Evolutionary conservation across 2,888 invertebrate species (phyloP).

Genomic region (Xylota segnis): DNA sequence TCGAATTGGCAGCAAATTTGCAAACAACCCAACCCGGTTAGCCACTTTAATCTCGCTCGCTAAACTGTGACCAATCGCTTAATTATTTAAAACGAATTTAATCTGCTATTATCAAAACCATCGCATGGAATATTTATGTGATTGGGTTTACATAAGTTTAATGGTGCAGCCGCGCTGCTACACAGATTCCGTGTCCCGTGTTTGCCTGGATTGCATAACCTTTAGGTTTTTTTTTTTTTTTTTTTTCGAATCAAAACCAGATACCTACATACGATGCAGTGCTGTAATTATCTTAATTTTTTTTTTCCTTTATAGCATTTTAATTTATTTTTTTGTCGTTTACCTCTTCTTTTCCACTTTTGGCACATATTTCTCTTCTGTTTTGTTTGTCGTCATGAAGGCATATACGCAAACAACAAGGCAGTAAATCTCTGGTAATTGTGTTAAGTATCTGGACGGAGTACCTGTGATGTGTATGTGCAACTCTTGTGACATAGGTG

Average conservation of each 20-base stretch:
- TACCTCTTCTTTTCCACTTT: conserved; percentile 22
- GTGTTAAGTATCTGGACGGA: conserved; percentile 47
- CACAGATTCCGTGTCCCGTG: conserved; percentile 43
- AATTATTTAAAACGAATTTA: conserved; percentile 40
- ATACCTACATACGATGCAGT: conserved; percentile 29
- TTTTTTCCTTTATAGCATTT: conserved; percentile 43
- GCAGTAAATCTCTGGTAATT: conserved; percentile 41
- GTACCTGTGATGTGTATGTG: background rate
- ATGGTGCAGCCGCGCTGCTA: conserved; percentile 25
- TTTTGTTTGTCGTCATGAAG: conserved; percentile 11
- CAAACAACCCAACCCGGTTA: background rate
- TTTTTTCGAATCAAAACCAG: conserved; percentile 46
- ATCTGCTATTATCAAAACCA: conserved; percentile 41
- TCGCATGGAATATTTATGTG: conserved; percentile 45
- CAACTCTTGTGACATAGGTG: conserved; percentile 42
- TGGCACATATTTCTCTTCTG: background rate
- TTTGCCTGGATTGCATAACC: conserved; percentile 51
- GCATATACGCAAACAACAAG: conserved; percentile 13
- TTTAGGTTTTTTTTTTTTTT: too few species aligned
- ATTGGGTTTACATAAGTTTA: conserved; percentile 53
- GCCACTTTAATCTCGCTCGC: conserved; percentile 19
- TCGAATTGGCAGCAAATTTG: conserved; percentile 27
- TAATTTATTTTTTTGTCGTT: conserved; percentile 31
- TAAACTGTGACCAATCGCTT: conserved; percentile 36
- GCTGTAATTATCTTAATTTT: conserved; percentile 54